A percentile compares a stretch with the other conserved stretches of the same genome.
Evolutionary conservation across 1,140 invertebrate species (phyloP).

Genomic region (Aphidius gifuensis): DNA sequence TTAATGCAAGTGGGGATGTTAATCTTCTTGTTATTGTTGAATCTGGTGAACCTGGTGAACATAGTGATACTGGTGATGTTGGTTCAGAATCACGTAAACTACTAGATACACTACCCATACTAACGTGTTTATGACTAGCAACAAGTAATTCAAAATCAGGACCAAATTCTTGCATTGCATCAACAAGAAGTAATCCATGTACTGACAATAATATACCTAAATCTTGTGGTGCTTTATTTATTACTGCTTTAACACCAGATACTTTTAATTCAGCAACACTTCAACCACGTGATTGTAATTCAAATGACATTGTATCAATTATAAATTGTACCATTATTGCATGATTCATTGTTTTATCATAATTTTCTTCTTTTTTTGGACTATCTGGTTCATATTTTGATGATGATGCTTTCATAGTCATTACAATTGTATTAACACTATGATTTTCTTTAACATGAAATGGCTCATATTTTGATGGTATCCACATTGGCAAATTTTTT

Average conservation of each 20-base stretch:
- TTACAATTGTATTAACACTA: too few relatives aligned
- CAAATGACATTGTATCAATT: slow-evolving; percentile 83
- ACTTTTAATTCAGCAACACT: slow-evolving; percentile 90
- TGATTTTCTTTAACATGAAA: too few relatives aligned
- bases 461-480: too few relatives aligned
- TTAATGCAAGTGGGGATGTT: slow-evolving; percentile 60
- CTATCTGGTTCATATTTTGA: slow-evolving; percentile 48
- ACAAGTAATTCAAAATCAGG: slow-evolving; percentile 91
- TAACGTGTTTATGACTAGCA: slow-evolving; percentile 90
- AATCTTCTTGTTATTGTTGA: slow-evolving; percentile 43
- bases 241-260: slow-evolving; percentile 76
- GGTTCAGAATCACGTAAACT: slow-evolving; percentile 88
- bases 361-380: slow-evolving; percentile 43
- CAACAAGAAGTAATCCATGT: slow-evolving; percentile 86
- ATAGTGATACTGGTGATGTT: slow-evolving; percentile 74
- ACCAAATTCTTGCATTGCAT: slow-evolving; percentile 92
- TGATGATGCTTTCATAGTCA: too few relatives aligned
- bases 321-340: slow-evolving; percentile 83
- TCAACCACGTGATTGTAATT: slow-evolving; percentile 75
- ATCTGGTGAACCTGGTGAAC: slow-evolving; percentile 69
- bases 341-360: slow-evolving; percentile 57
- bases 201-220: slow-evolving; percentile 79
- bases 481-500: too few relatives aligned
- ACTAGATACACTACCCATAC: slow-evolving; percentile 90
- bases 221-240: slow-evolving; percentile 70